Conservation (phyloP, 2,113 vertebrate species). For the Hiodon alosoides region DNA sequence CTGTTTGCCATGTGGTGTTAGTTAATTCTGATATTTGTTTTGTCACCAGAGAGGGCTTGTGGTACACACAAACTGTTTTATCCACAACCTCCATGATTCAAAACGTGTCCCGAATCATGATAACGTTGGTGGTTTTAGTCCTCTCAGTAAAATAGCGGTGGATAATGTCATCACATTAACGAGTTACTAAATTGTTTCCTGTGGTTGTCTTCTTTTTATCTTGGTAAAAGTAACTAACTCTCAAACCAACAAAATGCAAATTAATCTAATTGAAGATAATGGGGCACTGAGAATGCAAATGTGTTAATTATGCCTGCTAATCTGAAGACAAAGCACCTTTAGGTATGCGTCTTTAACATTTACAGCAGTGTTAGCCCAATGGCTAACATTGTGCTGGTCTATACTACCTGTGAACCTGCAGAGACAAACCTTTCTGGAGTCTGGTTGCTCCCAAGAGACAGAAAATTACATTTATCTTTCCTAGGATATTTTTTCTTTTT, state of each 20-base stretch:
- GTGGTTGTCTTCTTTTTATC: neutral
- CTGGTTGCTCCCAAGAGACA: neutral
- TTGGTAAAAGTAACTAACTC: constrained; percentile 6
- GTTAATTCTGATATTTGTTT: too few relatives aligned
- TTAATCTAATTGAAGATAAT: constrained; percentile 6
- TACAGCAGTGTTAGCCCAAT: neutral
- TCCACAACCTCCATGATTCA: too few relatives aligned
- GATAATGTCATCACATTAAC: neutral
- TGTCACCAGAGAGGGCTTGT: too few relatives aligned
- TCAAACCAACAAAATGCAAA: neutral
- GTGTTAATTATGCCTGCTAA: neutral
- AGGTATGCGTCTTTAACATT: neutral
- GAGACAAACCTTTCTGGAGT: neutral
- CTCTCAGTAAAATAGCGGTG: too few relatives aligned
- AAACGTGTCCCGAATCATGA: too few relatives aligned
- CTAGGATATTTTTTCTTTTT: neutral
- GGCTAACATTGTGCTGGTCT: neutral
- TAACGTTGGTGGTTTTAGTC: too few relatives aligned
- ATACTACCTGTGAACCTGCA: neutral
- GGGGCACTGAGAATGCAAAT: neutral
- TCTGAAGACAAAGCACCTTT: neutral
- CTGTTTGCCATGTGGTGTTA: too few relatives aligned
- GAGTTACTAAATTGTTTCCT: neutral
- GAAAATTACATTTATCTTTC: neutral
- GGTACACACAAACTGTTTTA: too few relatives aligned